Percentiles rank a stretch among this genome's conserved stretches.
phyloP scores from a whole-genome alignment of 2,113 vertebrate species.

The Oxyruncus cristatus region DNA sequence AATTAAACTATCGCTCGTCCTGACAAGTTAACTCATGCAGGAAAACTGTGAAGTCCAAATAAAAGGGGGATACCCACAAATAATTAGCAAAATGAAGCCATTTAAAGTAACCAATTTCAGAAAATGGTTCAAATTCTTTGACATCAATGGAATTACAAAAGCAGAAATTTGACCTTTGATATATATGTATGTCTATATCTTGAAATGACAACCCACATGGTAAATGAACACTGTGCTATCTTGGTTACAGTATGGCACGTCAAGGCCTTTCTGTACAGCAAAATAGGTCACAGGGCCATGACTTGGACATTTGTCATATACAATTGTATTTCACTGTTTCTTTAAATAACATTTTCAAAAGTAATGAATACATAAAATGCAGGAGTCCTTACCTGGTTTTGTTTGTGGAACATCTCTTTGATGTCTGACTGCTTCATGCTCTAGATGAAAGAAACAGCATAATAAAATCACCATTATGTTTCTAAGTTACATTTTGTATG shows the following conservation, averaged over 20 bases:
- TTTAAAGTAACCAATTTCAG: background rate
- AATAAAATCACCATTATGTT: background rate
- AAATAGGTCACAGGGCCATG: background rate
- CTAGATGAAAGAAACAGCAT: constrained; percentile 31
- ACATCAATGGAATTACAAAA: background rate
- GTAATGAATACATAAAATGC: background rate
- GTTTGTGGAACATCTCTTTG: constrained; percentile 35
- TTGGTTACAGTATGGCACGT: background rate
- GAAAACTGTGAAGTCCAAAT: background rate
- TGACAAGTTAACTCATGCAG: background rate
- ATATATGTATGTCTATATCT: background rate
- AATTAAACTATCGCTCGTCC: background rate
- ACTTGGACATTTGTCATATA: background rate
- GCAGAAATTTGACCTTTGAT: background rate
- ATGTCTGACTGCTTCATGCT: constrained; percentile 38
- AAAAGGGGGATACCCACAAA: background rate
- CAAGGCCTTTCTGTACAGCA: background rate
- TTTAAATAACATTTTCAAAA: background rate
- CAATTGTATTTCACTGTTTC: background rate
- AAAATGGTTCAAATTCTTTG: background rate
- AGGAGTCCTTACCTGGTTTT: constrained; percentile 61
- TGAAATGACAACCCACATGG: background rate
- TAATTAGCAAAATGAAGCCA: background rate
- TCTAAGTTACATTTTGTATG: background rate
- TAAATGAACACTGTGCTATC: background rate